Conservation (phyloP, 2,113 vertebrate genomes). For the Anas platyrhynchos region DNA sequence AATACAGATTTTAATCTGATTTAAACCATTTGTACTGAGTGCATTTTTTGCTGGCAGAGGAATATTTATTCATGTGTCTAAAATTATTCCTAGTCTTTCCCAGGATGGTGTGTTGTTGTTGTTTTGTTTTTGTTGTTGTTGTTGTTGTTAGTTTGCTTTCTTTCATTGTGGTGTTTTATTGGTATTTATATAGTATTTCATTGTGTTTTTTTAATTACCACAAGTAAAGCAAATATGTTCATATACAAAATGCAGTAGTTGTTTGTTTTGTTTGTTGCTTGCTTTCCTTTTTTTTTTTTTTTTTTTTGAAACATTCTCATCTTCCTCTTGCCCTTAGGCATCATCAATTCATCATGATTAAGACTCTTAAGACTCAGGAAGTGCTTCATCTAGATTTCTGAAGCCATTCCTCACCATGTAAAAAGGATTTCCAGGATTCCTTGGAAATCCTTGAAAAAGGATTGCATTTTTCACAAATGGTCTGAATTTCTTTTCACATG, state of each 20-base stretch:
- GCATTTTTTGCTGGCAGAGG: background rate
- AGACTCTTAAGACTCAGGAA: background rate
- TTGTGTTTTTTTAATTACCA: background rate
- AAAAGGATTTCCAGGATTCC: background rate
- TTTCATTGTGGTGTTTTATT: too few species aligned
- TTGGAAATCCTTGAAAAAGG: too few species aligned
- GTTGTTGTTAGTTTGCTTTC: background rate
- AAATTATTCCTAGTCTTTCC: background rate
- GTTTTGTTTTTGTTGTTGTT: background rate
- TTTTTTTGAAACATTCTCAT: background rate
- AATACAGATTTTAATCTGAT: background rate
- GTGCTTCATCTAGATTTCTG: background rate
- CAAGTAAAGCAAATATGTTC: background rate
- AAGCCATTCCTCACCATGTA: background rate
- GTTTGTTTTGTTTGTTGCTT: background rate
- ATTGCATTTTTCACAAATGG: background rate
- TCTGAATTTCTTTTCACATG: background rate
- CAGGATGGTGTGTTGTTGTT: background rate
- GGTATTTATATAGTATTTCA: too few species aligned
- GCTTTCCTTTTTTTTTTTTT: background rate
- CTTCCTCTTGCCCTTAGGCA: background rate
- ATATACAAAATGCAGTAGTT: background rate
- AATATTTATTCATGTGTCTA: background rate
- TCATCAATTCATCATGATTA: background rate
- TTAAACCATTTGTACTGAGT: background rate